Percentiles rank a stretch among this genome's conserved stretches.
Conservation (phyloP, 2,113 vertebrate species). For the Gambusia affinis region DNA sequence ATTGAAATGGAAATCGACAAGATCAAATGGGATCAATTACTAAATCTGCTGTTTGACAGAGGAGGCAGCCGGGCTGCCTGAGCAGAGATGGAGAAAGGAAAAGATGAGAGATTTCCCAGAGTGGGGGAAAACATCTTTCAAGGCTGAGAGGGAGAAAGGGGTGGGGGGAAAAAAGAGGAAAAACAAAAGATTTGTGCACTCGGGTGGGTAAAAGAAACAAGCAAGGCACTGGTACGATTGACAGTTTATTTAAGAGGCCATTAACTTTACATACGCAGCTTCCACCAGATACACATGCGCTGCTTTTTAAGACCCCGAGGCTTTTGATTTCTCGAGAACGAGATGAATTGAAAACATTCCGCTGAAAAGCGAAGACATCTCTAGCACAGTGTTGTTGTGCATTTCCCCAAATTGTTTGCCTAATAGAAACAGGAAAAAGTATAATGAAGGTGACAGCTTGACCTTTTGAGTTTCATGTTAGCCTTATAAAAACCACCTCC, state of each 20-base stretch:
- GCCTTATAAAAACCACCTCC: slow-evolving; percentile 1
- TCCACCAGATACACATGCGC: slow-evolving; percentile 63
- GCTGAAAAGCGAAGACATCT: slow-evolving; percentile 30
- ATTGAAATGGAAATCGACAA: slow-evolving; percentile 75
- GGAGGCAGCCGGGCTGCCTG: slow-evolving; percentile 32
- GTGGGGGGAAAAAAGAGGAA: background rate
- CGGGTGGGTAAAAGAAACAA: slow-evolving; percentile 53
- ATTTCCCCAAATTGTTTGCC: slow-evolving; percentile 12
- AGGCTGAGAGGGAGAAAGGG: background rate
- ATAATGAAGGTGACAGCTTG: slow-evolving; percentile 49
- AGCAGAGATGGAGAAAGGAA: slow-evolving; percentile 1
- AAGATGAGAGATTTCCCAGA: slow-evolving; percentile 32
- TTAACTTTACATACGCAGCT: slow-evolving; percentile 81
- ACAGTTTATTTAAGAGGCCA: slow-evolving; percentile 84
- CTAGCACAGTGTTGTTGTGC: slow-evolving; percentile 25
- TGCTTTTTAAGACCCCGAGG: slow-evolving; percentile 50
- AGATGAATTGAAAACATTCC: slow-evolving; percentile 18
- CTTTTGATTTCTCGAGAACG: slow-evolving; percentile 19
- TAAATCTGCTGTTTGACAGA: slow-evolving; percentile 70
- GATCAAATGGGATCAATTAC: slow-evolving; percentile 77
- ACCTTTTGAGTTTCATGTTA: slow-evolving; percentile 52
- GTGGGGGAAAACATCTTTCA: slow-evolving; percentile 52
- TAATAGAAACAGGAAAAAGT: slow-evolving; percentile 38
- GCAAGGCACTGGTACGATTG: slow-evolving; percentile 66
- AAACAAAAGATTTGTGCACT: slow-evolving; percentile 56